Percentiles rank a stretch among this genome's conserved stretches.
Evolutionary conservation across 1,140 invertebrate genomes (phyloP).

Genomic region (Hylaeus volcanicus): DNA sequence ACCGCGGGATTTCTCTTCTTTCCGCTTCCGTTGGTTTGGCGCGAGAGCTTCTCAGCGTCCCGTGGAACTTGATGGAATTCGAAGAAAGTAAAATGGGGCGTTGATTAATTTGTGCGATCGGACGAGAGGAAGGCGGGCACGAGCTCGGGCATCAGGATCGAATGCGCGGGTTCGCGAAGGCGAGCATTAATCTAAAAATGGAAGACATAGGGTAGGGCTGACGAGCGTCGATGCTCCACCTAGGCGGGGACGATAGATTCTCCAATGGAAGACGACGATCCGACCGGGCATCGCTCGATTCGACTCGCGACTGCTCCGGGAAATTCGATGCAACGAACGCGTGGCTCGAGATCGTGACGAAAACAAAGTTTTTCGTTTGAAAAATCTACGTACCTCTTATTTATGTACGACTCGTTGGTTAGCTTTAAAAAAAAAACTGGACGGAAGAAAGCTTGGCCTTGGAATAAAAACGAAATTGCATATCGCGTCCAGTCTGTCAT

Average conservation of each 20-base stretch:
- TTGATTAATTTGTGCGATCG: constrained; percentile 51
- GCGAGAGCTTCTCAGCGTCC: not conserved
- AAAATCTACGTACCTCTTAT: too few species aligned
- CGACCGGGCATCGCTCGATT: constrained; percentile 10
- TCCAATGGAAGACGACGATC: constrained; percentile 47
- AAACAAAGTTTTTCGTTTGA: not conserved
- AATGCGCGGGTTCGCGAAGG: constrained; percentile 41
- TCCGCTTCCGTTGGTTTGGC: not conserved
- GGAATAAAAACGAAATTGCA: too few species aligned
- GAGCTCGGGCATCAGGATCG: constrained; percentile 58
- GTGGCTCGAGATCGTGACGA: not conserved
- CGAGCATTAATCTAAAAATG: constrained; percentile 57
- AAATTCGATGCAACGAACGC: not conserved
- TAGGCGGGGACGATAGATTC: constrained; percentile 35
- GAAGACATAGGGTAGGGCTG: constrained; percentile 54
- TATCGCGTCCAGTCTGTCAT: too few species aligned
- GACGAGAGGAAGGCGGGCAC: constrained; percentile 58
- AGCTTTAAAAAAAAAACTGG: too few species aligned
- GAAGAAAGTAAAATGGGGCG: not conserved
- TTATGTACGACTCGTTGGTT: too few species aligned
- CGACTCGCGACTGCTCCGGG: not conserved
- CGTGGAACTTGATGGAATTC: constrained; percentile 19
- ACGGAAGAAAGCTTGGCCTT: too few species aligned
- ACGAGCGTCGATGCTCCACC: not conserved
- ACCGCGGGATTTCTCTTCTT: not conserved